A percentile compares a stretch with the other conserved stretches of the same genome.
These are phyloP conservation scores for Lagodon rhomboides DNA, from an alignment of 2,797 vertebrate species.

Conservation along the genomic window DNA sequence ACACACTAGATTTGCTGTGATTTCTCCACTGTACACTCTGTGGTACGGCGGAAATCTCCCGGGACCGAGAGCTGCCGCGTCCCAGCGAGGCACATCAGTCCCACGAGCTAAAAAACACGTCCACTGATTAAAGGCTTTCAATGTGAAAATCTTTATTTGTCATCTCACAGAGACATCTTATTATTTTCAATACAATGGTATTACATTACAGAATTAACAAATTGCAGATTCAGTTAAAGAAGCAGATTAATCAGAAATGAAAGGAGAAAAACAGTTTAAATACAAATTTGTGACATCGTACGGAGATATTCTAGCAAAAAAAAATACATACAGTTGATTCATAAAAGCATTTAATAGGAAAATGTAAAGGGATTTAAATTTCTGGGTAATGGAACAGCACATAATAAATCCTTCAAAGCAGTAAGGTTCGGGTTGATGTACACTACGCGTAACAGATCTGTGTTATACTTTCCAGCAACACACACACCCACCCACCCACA, in stretches of 20 bases:
- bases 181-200: conserved; percentile 82
- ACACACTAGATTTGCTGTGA: conserved; percentile 20
- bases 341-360: conserved; percentile 5
- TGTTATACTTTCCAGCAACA: background rate
- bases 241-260: conserved; percentile 45
- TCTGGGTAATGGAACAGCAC: background rate
- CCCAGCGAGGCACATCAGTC: background rate
- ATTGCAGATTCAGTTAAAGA: conserved; percentile 48
- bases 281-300: conserved; percentile 48
- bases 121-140: conserved; percentile 73
- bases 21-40: conserved; percentile 1
- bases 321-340: background rate
- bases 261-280: conserved; percentile 19
- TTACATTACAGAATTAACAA: conserved; percentile 74
- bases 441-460: background rate
- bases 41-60: conserved; percentile 6
- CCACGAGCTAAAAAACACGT: conserved; percentile 22
- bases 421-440: background rate
- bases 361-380: conserved; percentile 10
- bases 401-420: background rate
- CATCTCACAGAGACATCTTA: conserved; percentile 85
- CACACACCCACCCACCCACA: background rate
- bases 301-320: conserved; percentile 40
- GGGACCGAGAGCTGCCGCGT: background rate
- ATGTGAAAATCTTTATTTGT: conserved; percentile 84